A percentile compares a stretch with the other conserved stretches of the same genome.
Evolutionary conservation across 2,888 invertebrate genomes (phyloP).

Genomic region (Zhuqinia jingwanae): DNA sequence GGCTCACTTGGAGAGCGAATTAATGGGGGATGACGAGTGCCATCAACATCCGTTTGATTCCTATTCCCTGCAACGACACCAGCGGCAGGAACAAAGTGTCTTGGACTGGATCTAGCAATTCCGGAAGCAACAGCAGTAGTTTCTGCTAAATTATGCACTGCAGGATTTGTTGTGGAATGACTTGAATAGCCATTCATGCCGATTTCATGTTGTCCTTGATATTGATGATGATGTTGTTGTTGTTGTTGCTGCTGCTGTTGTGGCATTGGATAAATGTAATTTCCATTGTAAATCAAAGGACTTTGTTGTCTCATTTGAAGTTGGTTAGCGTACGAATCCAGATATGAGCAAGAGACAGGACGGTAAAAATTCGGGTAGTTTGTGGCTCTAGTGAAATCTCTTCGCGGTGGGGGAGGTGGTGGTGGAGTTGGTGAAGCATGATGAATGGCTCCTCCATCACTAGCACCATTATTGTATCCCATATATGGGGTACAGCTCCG

Average conservation of each 20-base stretch:
- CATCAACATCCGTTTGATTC: slow-evolving; percentile 40
- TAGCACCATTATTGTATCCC: slow-evolving; percentile 44
- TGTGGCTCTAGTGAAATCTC: slow-evolving; percentile 70
- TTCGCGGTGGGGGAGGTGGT: slow-evolving; percentile 77
- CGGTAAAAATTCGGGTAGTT: slow-evolving; percentile 76
- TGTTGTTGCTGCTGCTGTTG: slow-evolving; percentile 59
- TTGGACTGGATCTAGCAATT: slow-evolving; percentile 60
- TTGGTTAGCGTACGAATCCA: slow-evolving; percentile 74
- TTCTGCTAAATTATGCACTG: slow-evolving; percentile 42
- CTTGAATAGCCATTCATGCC: slow-evolving; percentile 60
- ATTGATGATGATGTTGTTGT: slow-evolving; percentile 60
- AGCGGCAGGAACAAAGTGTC: slow-evolving; percentile 30
- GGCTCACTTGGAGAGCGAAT: slow-evolving; percentile 78
- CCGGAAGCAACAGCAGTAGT: slow-evolving; percentile 3
- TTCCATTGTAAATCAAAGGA: slow-evolving; percentile 65
- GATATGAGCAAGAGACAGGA: slow-evolving; percentile 78
- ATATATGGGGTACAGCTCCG: slow-evolving; percentile 66
- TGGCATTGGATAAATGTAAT: slow-evolving; percentile 57
- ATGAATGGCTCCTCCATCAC: slow-evolving; percentile 56
- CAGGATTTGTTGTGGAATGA: slow-evolving; percentile 26
- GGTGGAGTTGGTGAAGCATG: slow-evolving; percentile 73
- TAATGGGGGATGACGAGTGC: slow-evolving; percentile 64
- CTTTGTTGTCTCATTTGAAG: slow-evolving; percentile 56
- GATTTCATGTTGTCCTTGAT: slow-evolving; percentile 52
- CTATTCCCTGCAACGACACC: neutral